phyloP scores from a whole-genome alignment of 2,888 invertebrate species.

The Campoplex capitator region DNA sequence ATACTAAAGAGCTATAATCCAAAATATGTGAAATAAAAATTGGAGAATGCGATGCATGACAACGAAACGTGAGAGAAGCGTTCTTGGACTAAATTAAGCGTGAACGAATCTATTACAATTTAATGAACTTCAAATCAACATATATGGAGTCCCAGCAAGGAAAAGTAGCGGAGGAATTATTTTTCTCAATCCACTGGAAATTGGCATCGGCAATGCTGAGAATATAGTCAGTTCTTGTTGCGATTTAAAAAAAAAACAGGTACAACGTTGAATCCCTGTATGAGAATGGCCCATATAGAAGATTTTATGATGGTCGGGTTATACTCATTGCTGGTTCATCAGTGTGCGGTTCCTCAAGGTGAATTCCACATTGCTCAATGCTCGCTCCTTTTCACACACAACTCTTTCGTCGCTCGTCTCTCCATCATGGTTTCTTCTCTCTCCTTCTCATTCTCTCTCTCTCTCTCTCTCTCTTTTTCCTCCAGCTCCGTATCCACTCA shows the following conservation, averaged over 20 bases:
- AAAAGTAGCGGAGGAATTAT: neutral
- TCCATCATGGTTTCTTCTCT: conserved; percentile 47
- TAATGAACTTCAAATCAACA: neutral
- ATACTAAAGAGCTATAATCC: conserved; percentile 3
- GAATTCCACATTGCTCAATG: conserved; percentile 72
- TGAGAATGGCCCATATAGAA: conserved; percentile 6
- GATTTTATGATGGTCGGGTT: conserved; percentile 22
- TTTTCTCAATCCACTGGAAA: too few species aligned
- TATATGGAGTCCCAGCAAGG: too few species aligned
- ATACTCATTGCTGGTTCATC: conserved; percentile 68
- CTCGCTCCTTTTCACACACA: conserved; percentile 69
- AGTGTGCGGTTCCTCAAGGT: conserved; percentile 71
- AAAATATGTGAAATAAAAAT: neutral
- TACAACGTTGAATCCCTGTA: neutral
- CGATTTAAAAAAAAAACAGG: neutral
- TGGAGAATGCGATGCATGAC: neutral
- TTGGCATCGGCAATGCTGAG: too few species aligned
- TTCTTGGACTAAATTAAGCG: neutral
- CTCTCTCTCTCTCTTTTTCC: conserved; percentile 53
- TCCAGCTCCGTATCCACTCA: conserved; percentile 58
- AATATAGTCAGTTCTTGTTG: neutral
- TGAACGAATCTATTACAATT: neutral
- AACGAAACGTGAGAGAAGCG: neutral
- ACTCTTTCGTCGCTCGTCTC: conserved; percentile 68
- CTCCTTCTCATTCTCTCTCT: conserved; percentile 23